phyloP scores from a whole-genome alignment of 2,113 vertebrate genomes.

The Orientallactaga bullata region DNA sequence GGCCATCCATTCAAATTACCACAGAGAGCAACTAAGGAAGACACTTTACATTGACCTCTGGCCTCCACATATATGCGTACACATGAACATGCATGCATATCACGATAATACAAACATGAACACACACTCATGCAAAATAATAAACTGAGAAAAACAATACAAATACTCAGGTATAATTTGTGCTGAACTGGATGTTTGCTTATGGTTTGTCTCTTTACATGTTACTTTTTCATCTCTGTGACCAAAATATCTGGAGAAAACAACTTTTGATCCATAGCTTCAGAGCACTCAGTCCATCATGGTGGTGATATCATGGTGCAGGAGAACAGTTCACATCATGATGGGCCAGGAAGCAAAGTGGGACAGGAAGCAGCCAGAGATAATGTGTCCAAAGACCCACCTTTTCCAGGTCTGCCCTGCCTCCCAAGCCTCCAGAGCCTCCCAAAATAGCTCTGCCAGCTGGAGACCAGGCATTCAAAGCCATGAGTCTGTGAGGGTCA shows the following conservation, averaged over 20 bases:
- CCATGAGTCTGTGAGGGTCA: too few species aligned
- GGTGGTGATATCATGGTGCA: neutral
- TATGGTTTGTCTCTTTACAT: neutral
- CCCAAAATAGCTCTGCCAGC: neutral
- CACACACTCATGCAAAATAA: too few species aligned
- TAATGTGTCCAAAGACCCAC: too few species aligned
- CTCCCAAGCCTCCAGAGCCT: neutral
- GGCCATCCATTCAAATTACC: too few species aligned
- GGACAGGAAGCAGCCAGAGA: neutral
- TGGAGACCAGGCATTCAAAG: neutral
- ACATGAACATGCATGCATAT: too few species aligned
- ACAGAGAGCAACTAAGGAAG: neutral
- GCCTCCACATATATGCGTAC: too few species aligned
- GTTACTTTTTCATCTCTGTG: neutral
- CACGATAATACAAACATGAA: too few species aligned
- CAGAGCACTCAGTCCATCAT: neutral
- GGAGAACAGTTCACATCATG: neutral
- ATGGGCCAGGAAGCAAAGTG: neutral
- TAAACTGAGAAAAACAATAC: neutral
- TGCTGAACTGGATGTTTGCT: neutral
- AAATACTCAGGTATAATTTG: neutral
- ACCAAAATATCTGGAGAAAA: neutral
- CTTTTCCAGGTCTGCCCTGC: neutral
- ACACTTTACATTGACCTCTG: neutral
- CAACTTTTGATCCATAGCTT: neutral